Evolutionary conservation across 2,888 invertebrate species (phyloP).

Genomic region (Itoplectis maculator): DNA sequence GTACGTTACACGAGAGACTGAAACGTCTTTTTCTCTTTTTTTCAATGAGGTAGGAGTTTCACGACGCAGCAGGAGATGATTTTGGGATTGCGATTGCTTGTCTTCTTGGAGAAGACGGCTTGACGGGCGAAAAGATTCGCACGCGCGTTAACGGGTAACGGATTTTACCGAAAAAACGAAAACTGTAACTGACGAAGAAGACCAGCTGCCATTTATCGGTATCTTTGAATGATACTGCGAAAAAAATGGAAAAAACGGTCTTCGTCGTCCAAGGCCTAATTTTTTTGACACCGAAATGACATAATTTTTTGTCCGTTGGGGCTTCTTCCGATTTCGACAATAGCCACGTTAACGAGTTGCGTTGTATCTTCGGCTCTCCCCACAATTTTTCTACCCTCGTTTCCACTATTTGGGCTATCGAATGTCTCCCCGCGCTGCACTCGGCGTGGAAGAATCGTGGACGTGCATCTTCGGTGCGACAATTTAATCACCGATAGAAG

Average conservation of each 20-base stretch:
- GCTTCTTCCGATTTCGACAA: constrained; percentile 69
- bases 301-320: constrained; percentile 6
- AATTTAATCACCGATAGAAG: neutral
- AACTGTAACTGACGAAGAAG: constrained; percentile 14
- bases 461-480: neutral
- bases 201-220: constrained; percentile 17
- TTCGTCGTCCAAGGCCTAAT: constrained; percentile 12
- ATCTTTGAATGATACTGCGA: constrained; percentile 8
- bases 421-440: constrained; percentile 35
- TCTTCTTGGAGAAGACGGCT: constrained; percentile 24
- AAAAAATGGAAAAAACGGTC: constrained; percentile 33
- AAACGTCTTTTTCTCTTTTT: constrained; percentile 1
- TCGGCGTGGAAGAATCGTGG: constrained; percentile 25
- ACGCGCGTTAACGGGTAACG: too few relatives aligned
- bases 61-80: neutral
- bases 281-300: constrained; percentile 5
- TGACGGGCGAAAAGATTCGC: neutral
- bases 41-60: neutral
- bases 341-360: constrained; percentile 80
- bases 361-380: constrained; percentile 64
- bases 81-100: constrained; percentile 27
- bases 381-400: constrained; percentile 59
- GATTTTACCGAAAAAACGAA: constrained; percentile 12
- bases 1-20: neutral
- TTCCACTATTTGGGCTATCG: constrained; percentile 61